Evolutionary conservation across 1,140 invertebrate species (phyloP), one percentile per base, ranked within the genome.

Genomic region (Drosophila seguyi): DNA sequence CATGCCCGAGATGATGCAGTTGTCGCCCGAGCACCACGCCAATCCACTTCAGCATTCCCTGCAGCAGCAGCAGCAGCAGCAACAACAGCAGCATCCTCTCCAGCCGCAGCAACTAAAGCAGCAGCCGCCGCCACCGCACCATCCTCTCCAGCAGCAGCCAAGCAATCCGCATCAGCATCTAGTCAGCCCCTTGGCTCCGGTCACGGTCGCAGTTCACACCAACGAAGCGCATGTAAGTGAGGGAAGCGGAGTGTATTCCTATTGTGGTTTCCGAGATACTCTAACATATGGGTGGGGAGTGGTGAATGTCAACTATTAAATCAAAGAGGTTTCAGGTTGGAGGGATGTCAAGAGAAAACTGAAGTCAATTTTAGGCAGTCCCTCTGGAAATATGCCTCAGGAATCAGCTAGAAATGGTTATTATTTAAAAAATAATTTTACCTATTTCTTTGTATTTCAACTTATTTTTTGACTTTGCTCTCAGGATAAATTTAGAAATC

Each of bases 221-320:
- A 92, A 93, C 90, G 87, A 93, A 58, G 90, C 91, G 38, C 92
- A 93, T 92, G 93, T 93, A 81, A 93, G 93, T 91, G 67, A 27
- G 31, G 48, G 47, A 29, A 31, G 10, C n/a, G 25, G 16, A 20
- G 14, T 42, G 16, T 18, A 5, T 14, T 16, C 16, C 11, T 25
- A 56, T 56, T 56, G 56, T 58, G 56, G 58, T 25, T n/a, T 42
- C n/a, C 36, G 27, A 38, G 27, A 52, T 66, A 20, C 44, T 18
- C 25, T 50, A 1, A 14, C 14, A 27, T 10, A 47, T 5, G 10
- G 5, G 10, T 25, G 20, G 18, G 11, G 7, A 8, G 2, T 6
- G 7, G 31, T 27, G 27, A 4, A 36, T 36, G 34, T 8, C 3
- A 11, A 25, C 13, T 25, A 16, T 8, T 18, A 7, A 11, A 16